Percentiles rank a stretch among this genome's conserved stretches.
Evolutionary conservation across 2,888 invertebrate species (phyloP).

Genomic region (Xanthorhoe designata): DNA sequence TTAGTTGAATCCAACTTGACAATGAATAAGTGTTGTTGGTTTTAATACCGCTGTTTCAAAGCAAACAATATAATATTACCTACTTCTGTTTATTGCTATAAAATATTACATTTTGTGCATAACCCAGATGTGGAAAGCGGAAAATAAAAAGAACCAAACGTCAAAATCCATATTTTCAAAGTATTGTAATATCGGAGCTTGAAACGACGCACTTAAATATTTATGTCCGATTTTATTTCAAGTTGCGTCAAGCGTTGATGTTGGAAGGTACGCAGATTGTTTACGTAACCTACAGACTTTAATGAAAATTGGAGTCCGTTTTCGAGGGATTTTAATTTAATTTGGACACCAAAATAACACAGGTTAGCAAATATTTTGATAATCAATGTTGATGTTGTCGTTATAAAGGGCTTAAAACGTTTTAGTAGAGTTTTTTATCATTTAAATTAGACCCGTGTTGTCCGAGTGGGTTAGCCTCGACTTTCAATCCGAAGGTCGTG

Average conservation of each 20-base stretch:
- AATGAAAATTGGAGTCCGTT: background rate
- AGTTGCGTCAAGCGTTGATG: slow-evolving; percentile 38
- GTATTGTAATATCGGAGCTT: slow-evolving; percentile 47
- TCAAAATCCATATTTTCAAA: slow-evolving; percentile 51
- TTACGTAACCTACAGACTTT: slow-evolving; percentile 10
- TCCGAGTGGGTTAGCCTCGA: too few relatives aligned
- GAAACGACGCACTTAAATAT: slow-evolving; percentile 48
- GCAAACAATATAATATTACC: slow-evolving; percentile 27
- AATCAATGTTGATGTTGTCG: slow-evolving; percentile 1
- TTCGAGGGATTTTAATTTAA: slow-evolving; percentile 1
- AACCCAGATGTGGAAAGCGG: slow-evolving; percentile 39
- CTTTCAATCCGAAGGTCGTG: too few relatives aligned
- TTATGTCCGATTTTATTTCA: slow-evolving; percentile 45
- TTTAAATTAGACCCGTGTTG: background rate
- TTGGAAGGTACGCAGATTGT: slow-evolving; percentile 38
- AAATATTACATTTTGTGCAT: slow-evolving; percentile 35
- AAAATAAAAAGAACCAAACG: slow-evolving; percentile 40
- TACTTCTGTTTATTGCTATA: slow-evolving; percentile 31
- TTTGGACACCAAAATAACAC: background rate
- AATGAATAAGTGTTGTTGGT: slow-evolving; percentile 33
- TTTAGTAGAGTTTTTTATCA: too few relatives aligned
- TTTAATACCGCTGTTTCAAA: slow-evolving; percentile 21
- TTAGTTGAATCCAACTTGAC: slow-evolving; percentile 32
- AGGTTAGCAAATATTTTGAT: slow-evolving; percentile 1
- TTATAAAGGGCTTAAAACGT: background rate